These are phyloP conservation scores for Smittia aterrima DNA, from an alignment of 2,888 invertebrate genomes.

Conservation along the genomic window DNA sequence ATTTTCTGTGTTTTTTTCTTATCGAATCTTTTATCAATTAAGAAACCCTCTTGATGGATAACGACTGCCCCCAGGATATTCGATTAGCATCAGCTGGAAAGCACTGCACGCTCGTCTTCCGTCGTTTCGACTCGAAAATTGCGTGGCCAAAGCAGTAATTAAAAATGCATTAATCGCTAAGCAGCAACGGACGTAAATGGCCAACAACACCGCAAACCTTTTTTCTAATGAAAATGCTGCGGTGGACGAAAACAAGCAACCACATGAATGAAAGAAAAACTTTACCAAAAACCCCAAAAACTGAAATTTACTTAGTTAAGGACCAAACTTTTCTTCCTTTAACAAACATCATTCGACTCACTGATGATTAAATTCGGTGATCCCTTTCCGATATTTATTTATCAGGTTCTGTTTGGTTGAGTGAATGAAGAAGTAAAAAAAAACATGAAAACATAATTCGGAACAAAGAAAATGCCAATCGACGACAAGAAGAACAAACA, in stretches of 20 bases:
- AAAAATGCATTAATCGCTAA: constrained; percentile 36
- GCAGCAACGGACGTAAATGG: neutral
- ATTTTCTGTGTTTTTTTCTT: constrained; percentile 28
- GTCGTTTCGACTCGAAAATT: constrained; percentile 93
- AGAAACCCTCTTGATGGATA: constrained; percentile 87
- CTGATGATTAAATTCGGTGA: neutral
- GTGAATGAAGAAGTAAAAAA: no score
- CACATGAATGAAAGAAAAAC: neutral
- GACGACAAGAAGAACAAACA: constrained; percentile 35
- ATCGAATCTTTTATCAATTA: constrained; percentile 45
- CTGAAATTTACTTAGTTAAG: constrained; percentile 22
- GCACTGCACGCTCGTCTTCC: constrained; percentile 91
- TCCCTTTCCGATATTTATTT: neutral
- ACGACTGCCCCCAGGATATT: constrained; percentile 87
- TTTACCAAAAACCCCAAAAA: constrained; percentile 31
- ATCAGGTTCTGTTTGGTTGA: neutral
- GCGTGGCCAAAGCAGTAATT: constrained; percentile 73
- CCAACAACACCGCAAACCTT: neutral
- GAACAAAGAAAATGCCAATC: constrained; percentile 22
- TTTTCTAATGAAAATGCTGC: neutral
- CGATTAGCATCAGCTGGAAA: constrained; percentile 70
- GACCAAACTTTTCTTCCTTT: neutral
- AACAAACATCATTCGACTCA: neutral
- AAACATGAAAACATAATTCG: no score
- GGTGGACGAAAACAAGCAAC: neutral